Evolutionary conservation across 2,888 invertebrate species (phyloP).

Genomic region (Mimachlamys varia): DNA sequence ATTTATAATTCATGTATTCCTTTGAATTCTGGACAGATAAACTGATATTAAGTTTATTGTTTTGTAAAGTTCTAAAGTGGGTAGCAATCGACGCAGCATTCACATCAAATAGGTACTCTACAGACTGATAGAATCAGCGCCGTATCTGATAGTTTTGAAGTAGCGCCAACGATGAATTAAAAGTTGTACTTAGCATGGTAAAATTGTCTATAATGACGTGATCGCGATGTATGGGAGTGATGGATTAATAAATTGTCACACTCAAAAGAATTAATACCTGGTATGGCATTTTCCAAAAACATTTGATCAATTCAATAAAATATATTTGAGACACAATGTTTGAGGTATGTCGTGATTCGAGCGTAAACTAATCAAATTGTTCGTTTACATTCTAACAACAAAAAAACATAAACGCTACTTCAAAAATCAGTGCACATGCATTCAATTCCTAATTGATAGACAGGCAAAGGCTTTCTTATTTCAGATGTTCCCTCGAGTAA

Average conservation of each 20-base stretch:
- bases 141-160: neutral
- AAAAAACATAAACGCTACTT: neutral
- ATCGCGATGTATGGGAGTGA: neutral
- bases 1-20: neutral
- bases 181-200: neutral
- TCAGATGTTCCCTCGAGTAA: neutral
- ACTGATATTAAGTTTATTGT: neutral
- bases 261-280: neutral
- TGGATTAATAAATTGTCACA: constrained; percentile 10
- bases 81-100: neutral
- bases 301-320: constrained; percentile 8
- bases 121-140: neutral
- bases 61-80: neutral
- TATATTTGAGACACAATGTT: neutral
- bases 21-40: neutral
- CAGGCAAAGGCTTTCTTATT: neutral
- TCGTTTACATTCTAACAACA: neutral
- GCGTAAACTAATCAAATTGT: constrained; percentile 5
- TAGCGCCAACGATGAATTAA: neutral
- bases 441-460: neutral
- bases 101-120: neutral
- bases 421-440: neutral
- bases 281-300: neutral
- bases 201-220: neutral
- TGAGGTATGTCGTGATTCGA: neutral